Percentiles rank a stretch among this genome's conserved stretches.
Evolutionary conservation across 2,888 invertebrate genomes (phyloP).

Genomic region (Teleogryllus oceanicus): DNA sequence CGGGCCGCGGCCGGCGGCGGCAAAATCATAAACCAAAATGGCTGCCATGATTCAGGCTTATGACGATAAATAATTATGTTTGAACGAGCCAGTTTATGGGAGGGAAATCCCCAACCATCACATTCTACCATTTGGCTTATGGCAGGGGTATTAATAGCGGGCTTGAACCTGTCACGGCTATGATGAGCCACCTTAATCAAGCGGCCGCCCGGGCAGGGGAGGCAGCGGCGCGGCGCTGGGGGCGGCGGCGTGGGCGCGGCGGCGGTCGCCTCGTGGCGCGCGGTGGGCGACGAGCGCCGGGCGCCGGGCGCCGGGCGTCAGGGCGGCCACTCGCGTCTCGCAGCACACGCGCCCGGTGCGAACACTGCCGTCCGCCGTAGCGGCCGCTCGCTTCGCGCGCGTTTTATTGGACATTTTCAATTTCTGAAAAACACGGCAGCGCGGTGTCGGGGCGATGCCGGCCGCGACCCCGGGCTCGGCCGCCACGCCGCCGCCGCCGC

Average conservation of each 20-base stretch:
- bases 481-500: neutral
- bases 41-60: slow-evolving; percentile 11
- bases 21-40: neutral
- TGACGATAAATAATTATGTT: slow-evolving; percentile 22
- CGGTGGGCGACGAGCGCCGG: slow-evolving; percentile 37
- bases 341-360: slow-evolving; percentile 32
- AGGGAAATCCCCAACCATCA: neutral
- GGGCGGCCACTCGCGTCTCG: slow-evolving; percentile 24
- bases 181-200: slow-evolving; percentile 25
- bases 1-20: neutral
- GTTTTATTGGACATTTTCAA: slow-evolving; percentile 37
- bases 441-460: slow-evolving; percentile 26
- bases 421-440: slow-evolving; percentile 36
- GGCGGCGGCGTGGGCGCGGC: neutral
- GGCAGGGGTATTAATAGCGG: slow-evolving; percentile 23
- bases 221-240: slow-evolving; percentile 28
- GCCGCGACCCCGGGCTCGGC: neutral
- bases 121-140: slow-evolving; percentile 20
- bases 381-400: slow-evolving; percentile 34
- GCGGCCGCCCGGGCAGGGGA: slow-evolving; percentile 26
- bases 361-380: neutral
- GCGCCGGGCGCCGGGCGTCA: slow-evolving; percentile 27
- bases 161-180: slow-evolving; percentile 21
- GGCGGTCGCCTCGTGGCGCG: slow-evolving; percentile 2
- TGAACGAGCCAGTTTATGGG: slow-evolving; percentile 6